Conservation (phyloP, 1,140 invertebrate species). For the Megathymus violae region DNA sequence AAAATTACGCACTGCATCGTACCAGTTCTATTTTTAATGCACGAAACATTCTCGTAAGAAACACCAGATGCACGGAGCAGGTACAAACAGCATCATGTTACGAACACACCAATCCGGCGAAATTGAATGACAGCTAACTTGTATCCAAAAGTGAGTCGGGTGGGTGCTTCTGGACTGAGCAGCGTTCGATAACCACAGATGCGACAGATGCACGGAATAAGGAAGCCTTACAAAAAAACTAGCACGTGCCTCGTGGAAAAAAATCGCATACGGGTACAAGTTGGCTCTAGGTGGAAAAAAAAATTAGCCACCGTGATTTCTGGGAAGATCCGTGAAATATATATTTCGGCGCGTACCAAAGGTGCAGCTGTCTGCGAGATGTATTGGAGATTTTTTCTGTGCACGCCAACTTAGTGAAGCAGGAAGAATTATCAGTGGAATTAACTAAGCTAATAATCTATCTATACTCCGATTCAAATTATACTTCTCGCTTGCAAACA, state of each 20-base stretch:
- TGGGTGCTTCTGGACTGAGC: slow-evolving; percentile 41
- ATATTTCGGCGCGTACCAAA: slow-evolving; percentile 49
- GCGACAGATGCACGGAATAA: slow-evolving; percentile 73
- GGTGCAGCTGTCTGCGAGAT: slow-evolving; percentile 50
- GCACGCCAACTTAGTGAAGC: slow-evolving; percentile 12
- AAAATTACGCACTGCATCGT: slow-evolving; percentile 45
- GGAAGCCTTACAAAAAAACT: slow-evolving; percentile 71
- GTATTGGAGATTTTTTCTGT: slow-evolving; percentile 17
- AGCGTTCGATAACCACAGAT: slow-evolving; percentile 70
- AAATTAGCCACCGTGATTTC: slow-evolving; percentile 62
- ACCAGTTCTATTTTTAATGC: slow-evolving; percentile 67
- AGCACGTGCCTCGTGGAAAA: slow-evolving; percentile 73
- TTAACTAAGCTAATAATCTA: no score
- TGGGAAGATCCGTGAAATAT: slow-evolving; percentile 61
- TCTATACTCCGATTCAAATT: no score
- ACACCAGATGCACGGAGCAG: slow-evolving; percentile 75
- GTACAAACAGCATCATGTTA: slow-evolving; percentile 76
- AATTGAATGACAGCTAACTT: slow-evolving; percentile 36
- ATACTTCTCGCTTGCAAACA: no score
- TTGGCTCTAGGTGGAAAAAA: slow-evolving; percentile 57
- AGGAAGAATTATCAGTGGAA: no score
- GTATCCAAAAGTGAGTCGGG: neutral
- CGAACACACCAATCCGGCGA: slow-evolving; percentile 59
- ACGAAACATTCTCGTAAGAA: slow-evolving; percentile 50
- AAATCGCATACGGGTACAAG: slow-evolving; percentile 80